These are phyloP conservation scores for Porphyrio hochstetteri DNA, from an alignment of 2,113 vertebrate genomes.

Conservation along the genomic window DNA sequence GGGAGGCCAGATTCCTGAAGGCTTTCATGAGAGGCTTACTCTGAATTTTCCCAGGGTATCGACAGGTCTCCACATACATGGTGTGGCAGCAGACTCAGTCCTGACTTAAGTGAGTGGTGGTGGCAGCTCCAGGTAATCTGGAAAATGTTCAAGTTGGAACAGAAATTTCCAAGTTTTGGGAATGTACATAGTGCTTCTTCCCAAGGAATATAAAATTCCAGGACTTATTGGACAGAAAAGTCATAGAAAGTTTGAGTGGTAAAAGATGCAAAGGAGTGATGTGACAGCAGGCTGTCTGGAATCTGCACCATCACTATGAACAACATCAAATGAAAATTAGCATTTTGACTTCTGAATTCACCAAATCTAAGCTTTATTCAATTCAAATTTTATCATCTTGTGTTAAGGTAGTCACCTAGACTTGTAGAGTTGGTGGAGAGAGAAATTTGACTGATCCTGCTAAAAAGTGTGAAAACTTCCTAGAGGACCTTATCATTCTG, in stretches of 20 bases:
- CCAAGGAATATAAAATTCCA: not conserved
- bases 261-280: not conserved
- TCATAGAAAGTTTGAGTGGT: not conserved
- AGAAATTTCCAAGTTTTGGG: not conserved
- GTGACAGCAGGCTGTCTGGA: not conserved
- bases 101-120: not conserved
- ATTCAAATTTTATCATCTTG: not conserved
- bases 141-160: not conserved
- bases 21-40: not conserved
- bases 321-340: not conserved
- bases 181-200: not conserved
- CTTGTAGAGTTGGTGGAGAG: not conserved
- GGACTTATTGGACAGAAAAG: not conserved
- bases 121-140: not conserved
- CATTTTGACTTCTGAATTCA: not conserved
- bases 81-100: not conserved
- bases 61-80: not conserved
- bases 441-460: not conserved
- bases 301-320: not conserved
- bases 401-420: not conserved
- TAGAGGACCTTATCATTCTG: not conserved
- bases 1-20: not conserved
- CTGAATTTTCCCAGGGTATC: not conserved
- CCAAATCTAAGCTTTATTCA: not conserved
- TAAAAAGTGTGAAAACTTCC: not conserved